Evolutionary conservation across 2,113 vertebrate genomes (phyloP).

Genomic region (Hystrix cristata): DNA sequence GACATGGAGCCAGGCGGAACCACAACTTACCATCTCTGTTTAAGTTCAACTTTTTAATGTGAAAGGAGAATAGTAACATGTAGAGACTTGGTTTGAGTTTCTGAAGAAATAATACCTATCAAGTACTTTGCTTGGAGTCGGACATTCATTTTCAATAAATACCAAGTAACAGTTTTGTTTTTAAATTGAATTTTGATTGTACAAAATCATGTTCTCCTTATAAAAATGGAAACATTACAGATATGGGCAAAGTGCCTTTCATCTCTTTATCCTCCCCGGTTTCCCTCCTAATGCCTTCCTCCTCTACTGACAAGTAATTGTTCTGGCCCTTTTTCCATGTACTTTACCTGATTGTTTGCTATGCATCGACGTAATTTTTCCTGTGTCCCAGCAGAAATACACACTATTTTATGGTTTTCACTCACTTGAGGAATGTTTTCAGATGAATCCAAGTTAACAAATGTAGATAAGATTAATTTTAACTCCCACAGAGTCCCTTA

Average conservation of each 20-base stretch:
- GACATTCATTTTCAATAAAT: neutral
- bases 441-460: neutral
- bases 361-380: neutral
- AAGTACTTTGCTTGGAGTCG: neutral
- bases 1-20: too few species aligned
- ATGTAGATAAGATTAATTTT: neutral
- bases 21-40: neutral
- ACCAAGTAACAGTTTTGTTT: neutral
- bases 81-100: neutral
- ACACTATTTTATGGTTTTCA: neutral
- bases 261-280: neutral
- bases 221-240: neutral
- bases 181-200: conserved; percentile 26
- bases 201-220: neutral
- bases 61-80: neutral
- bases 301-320: neutral
- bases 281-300: neutral
- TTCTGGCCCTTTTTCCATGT: neutral
- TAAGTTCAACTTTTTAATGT: neutral
- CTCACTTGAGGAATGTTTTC: neutral
- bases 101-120: neutral
- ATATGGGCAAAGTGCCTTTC: neutral
- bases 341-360: neutral
- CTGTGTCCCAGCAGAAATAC: neutral
- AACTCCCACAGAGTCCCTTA: neutral